Percentiles rank a stretch among this genome's conserved stretches.
These are phyloP conservation scores for Myotis davidii DNA, from an alignment of 2,113 vertebrate genomes.

Conservation along the genomic window DNA sequence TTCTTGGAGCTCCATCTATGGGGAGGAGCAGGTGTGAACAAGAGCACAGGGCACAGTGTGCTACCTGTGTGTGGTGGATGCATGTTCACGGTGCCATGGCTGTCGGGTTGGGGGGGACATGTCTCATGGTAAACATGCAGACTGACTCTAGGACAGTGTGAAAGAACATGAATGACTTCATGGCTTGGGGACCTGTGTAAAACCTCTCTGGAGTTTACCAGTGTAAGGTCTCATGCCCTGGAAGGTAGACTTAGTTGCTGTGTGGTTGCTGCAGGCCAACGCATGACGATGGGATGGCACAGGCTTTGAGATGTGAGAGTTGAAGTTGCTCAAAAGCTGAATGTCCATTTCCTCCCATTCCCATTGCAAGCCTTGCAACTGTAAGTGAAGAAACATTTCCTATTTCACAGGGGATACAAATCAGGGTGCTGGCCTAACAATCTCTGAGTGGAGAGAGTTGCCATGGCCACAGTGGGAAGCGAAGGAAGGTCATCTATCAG, in stretches of 20 bases:
- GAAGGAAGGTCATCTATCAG: not conserved
- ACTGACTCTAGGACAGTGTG: not conserved
- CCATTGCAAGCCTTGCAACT: not conserved
- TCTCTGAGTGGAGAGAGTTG: not conserved
- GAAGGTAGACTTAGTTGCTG: not conserved
- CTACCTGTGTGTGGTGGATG: accelerated
- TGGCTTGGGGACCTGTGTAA: not conserved
- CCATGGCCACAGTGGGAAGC: not conserved
- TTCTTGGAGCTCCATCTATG: not conserved
- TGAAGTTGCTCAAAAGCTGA: not conserved
- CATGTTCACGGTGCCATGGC: not conserved
- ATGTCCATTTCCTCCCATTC: not conserved
- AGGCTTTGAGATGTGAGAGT: accelerated
- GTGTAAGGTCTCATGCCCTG: not conserved
- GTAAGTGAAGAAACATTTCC: not conserved
- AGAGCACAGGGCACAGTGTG: not conserved
- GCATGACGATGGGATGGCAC: not conserved
- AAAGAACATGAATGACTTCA: not conserved
- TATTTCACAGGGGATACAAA: not conserved
- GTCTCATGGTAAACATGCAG: not conserved
- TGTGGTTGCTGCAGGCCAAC: not conserved
- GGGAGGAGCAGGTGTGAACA: not conserved
- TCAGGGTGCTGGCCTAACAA: not conserved
- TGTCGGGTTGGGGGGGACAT: too few species aligned
- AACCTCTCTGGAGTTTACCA: not conserved